phyloP scores from a whole-genome alignment of 2,797 vertebrate species.

The Lates japonicus region DNA sequence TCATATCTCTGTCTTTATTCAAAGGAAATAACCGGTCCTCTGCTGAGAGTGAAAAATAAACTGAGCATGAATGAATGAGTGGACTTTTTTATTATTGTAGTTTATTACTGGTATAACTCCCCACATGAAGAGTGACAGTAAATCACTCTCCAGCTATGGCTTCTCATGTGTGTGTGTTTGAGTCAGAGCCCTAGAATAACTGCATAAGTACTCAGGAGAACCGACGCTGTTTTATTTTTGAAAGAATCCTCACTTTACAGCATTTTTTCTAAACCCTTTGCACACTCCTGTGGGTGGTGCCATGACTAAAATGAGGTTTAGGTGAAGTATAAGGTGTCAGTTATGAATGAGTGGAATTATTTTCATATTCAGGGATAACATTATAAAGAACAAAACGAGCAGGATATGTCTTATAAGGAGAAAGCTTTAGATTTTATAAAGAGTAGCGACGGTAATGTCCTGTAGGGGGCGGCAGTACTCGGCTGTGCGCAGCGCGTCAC shows the following conservation, averaged over 20 bases:
- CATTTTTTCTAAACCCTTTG: no score
- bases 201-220: no score
- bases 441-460: not conserved
- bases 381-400: not conserved
- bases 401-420: not conserved
- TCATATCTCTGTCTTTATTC: not conserved
- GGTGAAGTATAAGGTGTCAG: no score
- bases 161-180: not conserved
- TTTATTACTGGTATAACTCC: not conserved
- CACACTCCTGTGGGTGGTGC: no score
- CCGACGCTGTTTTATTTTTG: no score
- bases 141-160: not conserved
- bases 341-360: not conserved
- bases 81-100: not conserved
- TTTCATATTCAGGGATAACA: not conserved
- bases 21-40: not conserved
- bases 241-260: no score
- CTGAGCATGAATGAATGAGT: not conserved
- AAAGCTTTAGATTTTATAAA: not conserved
- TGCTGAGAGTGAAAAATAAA: not conserved
- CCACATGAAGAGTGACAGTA: not conserved
- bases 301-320: no score
- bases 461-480: conserved; percentile 31
- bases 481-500: accelerated
- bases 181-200: not conserved